Evolutionary conservation across 2,888 invertebrate species (phyloP).

Genomic region (Drosophila nigritarsus): DNA sequence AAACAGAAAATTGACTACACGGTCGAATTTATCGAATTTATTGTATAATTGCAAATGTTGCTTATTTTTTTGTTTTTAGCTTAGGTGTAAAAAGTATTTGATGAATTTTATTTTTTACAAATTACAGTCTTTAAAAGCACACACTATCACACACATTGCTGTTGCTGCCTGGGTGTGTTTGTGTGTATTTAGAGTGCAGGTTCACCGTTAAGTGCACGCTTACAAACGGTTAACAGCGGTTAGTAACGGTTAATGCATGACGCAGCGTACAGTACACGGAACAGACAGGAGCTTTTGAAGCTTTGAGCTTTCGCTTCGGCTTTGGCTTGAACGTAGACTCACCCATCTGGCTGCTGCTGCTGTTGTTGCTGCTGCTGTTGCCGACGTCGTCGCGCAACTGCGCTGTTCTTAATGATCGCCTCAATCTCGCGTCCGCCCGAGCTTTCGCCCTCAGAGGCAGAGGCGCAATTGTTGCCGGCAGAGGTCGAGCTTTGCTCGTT

Average conservation of each 20-base stretch:
- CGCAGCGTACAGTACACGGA: slow-evolving; percentile 48
- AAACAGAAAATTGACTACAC: background rate
- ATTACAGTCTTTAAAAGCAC: slow-evolving; percentile 62
- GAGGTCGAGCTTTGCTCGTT: slow-evolving; percentile 2
- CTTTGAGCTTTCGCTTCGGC: slow-evolving; percentile 19
- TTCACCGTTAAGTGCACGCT: background rate
- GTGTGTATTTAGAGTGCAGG: background rate
- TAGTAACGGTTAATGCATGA: slow-evolving; percentile 65
- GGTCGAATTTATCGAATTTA: slow-evolving; percentile 23
- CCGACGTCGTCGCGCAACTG: slow-evolving; percentile 84
- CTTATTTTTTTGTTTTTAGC: slow-evolving; percentile 14
- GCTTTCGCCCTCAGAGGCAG: slow-evolving; percentile 86
- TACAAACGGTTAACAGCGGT: slow-evolving; percentile 22
- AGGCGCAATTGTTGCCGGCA: slow-evolving; percentile 72
- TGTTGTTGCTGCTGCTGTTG: slow-evolving; percentile 80
- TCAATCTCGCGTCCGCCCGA: slow-evolving; percentile 86
- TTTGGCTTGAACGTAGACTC: slow-evolving; percentile 80
- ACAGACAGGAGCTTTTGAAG: slow-evolving; percentile 21
- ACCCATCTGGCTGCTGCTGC: slow-evolving; percentile 84
- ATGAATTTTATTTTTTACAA: slow-evolving; percentile 15
- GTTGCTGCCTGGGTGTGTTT: slow-evolving; percentile 1
- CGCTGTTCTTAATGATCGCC: slow-evolving; percentile 86
- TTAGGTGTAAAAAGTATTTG: slow-evolving; percentile 38
- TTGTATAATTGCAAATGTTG: slow-evolving; percentile 21
- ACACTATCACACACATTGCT: slow-evolving; percentile 36